A percentile compares a stretch with the other conserved stretches of the same genome.
phyloP scores from a whole-genome alignment of 2,888 invertebrate species.

The Drosophila koepferae region DNA sequence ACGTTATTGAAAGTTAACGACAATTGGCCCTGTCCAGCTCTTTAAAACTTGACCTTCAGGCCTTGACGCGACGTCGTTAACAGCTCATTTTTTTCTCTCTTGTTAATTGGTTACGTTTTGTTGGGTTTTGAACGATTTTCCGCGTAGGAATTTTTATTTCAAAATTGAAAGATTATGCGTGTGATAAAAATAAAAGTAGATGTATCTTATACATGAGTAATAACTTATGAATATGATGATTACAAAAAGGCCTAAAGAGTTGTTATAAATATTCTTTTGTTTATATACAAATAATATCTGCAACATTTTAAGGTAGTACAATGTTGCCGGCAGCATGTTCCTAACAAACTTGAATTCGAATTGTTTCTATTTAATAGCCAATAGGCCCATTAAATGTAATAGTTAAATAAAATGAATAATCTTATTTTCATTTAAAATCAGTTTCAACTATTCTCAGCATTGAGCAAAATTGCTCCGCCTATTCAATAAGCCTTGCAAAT shows the following conservation, averaged over 20 bases:
- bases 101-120: slow-evolving; percentile 68
- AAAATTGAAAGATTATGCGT: slow-evolving; percentile 13
- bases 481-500: background rate
- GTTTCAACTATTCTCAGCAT: background rate
- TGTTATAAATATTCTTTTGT: background rate
- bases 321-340: slow-evolving; percentile 1
- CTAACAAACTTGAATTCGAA: background rate
- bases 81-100: slow-evolving; percentile 23
- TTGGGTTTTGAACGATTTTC: slow-evolving; percentile 60
- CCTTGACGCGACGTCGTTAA: slow-evolving; percentile 40
- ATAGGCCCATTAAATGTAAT: background rate
- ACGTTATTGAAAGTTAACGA: slow-evolving; percentile 45
- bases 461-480: background rate
- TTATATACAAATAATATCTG: background rate
- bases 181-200: background rate
- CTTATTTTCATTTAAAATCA: background rate
- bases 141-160: slow-evolving; percentile 34
- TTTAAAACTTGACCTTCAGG: slow-evolving; percentile 57
- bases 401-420: background rate
- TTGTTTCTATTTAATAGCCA: background rate
- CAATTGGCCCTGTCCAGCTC: slow-evolving; percentile 50
- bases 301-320: background rate
- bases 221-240: background rate
- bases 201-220: background rate
- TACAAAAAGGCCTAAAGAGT: background rate